Evolutionary conservation across 53 echinoderm and acorn worm species (phyloP).

Genomic region (Stichopus horrens): DNA sequence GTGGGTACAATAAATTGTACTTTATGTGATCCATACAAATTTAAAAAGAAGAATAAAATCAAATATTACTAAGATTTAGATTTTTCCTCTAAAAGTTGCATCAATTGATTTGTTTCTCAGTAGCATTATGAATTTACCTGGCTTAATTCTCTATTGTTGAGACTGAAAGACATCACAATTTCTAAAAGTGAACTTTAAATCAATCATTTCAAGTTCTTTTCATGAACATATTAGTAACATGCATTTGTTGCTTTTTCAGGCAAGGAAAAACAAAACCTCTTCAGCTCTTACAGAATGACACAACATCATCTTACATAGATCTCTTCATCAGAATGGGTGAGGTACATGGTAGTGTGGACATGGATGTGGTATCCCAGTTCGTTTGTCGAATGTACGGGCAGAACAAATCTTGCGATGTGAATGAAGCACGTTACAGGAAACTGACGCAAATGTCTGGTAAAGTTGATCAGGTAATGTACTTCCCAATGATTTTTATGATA

Average conservation of each 20-base stretch:
- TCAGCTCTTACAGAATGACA: constrained; percentile 52
- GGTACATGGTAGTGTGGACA: not conserved
- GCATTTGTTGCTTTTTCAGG: constrained; percentile 25
- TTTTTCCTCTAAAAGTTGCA: too few species aligned
- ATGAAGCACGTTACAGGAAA: constrained; percentile 60
- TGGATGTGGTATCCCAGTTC: constrained; percentile 55
- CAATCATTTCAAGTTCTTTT: not conserved
- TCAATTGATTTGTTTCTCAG: not conserved
- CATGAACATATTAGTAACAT: not conserved
- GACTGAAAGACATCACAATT: not conserved
- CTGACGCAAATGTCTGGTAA: constrained; percentile 62
- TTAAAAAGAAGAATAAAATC: not conserved
- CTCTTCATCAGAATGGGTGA: constrained; percentile 47
- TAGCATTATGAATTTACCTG: too few species aligned
- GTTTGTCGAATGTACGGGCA: constrained; percentile 61
- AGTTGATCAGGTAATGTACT: constrained; percentile 38
- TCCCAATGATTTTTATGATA: not conserved
- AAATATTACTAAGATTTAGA: too few species aligned
- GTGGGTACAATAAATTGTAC: constrained; percentile 4
- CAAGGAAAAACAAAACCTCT: constrained; percentile 62
- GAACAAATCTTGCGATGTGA: constrained; percentile 41
- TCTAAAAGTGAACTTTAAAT: not conserved
- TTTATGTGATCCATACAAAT: not conserved
- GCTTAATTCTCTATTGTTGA: too few species aligned
- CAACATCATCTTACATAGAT: constrained; percentile 41